phyloP scores from a whole-genome alignment of 64 coral and sea anemone genomes.

The Trachythela sp. region DNA sequence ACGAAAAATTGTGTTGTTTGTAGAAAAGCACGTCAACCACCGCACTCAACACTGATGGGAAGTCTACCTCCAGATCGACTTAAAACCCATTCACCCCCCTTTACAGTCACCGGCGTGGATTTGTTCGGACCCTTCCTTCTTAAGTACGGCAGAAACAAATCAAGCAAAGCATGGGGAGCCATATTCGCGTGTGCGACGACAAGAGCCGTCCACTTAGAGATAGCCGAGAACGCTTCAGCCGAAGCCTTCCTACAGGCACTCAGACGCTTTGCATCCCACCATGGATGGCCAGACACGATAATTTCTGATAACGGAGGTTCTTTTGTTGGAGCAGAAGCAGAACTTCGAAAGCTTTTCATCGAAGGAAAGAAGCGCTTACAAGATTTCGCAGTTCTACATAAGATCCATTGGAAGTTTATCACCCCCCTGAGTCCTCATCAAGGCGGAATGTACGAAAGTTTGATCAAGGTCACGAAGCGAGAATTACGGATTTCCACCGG shows the following conservation, averaged over 20 bases:
- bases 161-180: background rate
- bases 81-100: background rate
- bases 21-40: background rate
- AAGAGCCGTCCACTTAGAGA: background rate
- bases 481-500: background rate
- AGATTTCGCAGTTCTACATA: background rate
- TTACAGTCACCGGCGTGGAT: background rate
- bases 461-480: background rate
- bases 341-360: background rate
- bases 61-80: background rate
- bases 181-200: background rate
- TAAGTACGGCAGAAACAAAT: slow-evolving; percentile 8
- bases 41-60: background rate
- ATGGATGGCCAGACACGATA: background rate
- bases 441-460: background rate
- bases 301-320: slow-evolving; percentile 18
- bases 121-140: background rate
- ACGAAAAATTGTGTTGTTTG: background rate
- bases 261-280: background rate
- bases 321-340: slow-evolving; percentile 16
- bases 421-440: slow-evolving; percentile 18
- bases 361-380: background rate
- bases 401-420: background rate
- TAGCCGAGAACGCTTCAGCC: background rate
- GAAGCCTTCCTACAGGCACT: slow-evolving; percentile 7